A percentile compares a stretch with the other conserved stretches of the same genome.
These are phyloP conservation scores for Lutjanus argentimaculatus DNA, from an alignment of 2,797 vertebrate genomes.

Conservation along the genomic window DNA sequence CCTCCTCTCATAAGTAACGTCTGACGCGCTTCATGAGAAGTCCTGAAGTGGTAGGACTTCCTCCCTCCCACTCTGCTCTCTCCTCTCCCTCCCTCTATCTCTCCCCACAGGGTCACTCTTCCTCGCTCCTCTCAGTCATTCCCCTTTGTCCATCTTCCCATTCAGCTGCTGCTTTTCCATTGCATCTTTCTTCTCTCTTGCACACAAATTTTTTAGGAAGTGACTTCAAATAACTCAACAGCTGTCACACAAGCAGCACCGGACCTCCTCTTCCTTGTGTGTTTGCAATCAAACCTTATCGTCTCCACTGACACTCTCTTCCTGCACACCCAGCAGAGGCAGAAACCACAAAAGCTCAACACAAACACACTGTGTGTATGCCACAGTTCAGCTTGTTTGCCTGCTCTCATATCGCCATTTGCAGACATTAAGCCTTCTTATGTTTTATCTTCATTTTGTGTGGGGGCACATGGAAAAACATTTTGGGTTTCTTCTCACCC, in stretches of 20 bases:
- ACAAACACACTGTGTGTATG: slow-evolving; percentile 32
- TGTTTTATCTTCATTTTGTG: slow-evolving; percentile 54
- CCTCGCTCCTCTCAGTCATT: slow-evolving; percentile 26
- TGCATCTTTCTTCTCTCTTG: not conserved
- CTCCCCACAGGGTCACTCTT: slow-evolving; percentile 35
- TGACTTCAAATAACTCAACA: slow-evolving; percentile 27
- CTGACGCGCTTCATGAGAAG: slow-evolving; percentile 60
- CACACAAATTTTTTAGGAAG: not conserved
- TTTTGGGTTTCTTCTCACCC: slow-evolving; percentile 16
- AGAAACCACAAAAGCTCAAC: slow-evolving; percentile 41
- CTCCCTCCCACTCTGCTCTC: slow-evolving; percentile 43
- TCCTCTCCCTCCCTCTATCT: slow-evolving; percentile 24
- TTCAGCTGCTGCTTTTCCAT: not conserved
- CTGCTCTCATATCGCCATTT: slow-evolving; percentile 52
- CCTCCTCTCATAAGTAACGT: slow-evolving; percentile 58
- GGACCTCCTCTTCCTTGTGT: slow-evolving; percentile 49
- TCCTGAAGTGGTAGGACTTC: slow-evolving; percentile 61
- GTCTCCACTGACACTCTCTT: slow-evolving; percentile 55
- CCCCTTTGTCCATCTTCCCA: slow-evolving; percentile 6
- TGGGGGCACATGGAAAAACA: slow-evolving; percentile 8
- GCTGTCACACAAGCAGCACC: slow-evolving; percentile 20
- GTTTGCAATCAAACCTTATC: slow-evolving; percentile 68
- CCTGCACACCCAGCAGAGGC: slow-evolving; percentile 66
- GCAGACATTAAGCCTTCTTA: slow-evolving; percentile 77
- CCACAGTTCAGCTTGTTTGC: slow-evolving; percentile 40